Evolutionary conservation across 2,888 invertebrate genomes (phyloP).

Genomic region (Drosophila lacicola): DNA sequence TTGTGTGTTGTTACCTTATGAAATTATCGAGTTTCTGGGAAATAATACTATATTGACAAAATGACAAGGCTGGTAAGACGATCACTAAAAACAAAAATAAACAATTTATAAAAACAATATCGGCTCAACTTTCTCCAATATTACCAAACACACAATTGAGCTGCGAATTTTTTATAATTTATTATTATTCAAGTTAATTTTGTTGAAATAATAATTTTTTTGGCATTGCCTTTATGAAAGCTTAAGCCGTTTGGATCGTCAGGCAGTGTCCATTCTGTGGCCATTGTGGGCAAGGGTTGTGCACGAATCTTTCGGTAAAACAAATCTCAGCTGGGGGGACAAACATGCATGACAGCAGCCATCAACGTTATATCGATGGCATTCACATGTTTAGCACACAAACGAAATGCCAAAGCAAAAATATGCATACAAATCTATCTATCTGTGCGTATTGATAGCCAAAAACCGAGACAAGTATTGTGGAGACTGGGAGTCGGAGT

Average conservation of each 20-base stretch:
- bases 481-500: slow-evolving; percentile 26
- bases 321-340: slow-evolving; percentile 64
- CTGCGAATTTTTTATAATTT: too few species aligned
- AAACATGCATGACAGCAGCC: slow-evolving; percentile 44
- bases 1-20: slow-evolving; percentile 6
- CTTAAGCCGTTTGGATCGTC: neutral
- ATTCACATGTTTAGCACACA: slow-evolving; percentile 79
- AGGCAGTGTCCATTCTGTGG: slow-evolving; percentile 7
- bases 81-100: neutral
- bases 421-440: slow-evolving; percentile 78
- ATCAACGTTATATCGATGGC: slow-evolving; percentile 75
- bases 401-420: slow-evolving; percentile 78
- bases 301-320: slow-evolving; percentile 46
- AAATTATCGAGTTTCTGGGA: slow-evolving; percentile 13
- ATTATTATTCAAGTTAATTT: too few species aligned
- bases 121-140: too few species aligned
- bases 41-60: slow-evolving; percentile 22
- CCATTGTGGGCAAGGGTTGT: slow-evolving; percentile 4
- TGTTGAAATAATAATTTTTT: too few species aligned
- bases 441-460: slow-evolving; percentile 69
- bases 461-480: slow-evolving; percentile 40
- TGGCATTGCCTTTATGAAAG: too few species aligned
- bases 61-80: neutral
- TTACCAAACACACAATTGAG: too few species aligned
- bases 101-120: too few species aligned